Conservation (phyloP, 1,140 invertebrate genomes). For the Drosophila teissieri region DNA sequence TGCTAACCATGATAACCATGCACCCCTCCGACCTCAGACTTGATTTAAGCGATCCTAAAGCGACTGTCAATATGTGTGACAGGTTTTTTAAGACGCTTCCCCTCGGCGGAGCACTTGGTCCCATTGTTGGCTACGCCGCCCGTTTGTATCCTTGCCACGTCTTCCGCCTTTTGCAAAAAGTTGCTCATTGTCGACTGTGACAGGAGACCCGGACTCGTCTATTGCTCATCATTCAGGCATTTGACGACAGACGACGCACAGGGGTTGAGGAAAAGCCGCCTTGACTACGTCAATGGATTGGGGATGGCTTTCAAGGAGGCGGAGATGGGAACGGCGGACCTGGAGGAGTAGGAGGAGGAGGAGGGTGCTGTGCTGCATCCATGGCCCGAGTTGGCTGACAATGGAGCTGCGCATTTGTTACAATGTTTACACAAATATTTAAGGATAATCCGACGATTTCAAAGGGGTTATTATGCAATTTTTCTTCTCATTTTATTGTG, state of each 20-base stretch:
- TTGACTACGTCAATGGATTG: slow-evolving; percentile 46
- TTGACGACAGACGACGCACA: slow-evolving; percentile 40
- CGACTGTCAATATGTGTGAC: slow-evolving; percentile 60
- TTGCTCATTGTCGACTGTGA: slow-evolving; percentile 78
- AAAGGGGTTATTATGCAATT: slow-evolving; percentile 84
- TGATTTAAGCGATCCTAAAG: slow-evolving; percentile 56
- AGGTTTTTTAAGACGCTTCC: slow-evolving; percentile 56
- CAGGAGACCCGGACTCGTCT: slow-evolving; percentile 57
- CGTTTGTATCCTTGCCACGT: slow-evolving; percentile 31
- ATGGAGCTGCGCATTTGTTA: slow-evolving; percentile 82
- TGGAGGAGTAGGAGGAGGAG: neutral
- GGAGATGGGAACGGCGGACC: neutral
- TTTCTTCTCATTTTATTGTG: slow-evolving; percentile 81
- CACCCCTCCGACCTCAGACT: slow-evolving; percentile 30
- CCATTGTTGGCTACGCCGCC: slow-evolving; percentile 65
- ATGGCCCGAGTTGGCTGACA: slow-evolving; percentile 57
- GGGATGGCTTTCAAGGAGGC: slow-evolving; percentile 9
- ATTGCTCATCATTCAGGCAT: slow-evolving; percentile 81
- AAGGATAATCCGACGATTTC: slow-evolving; percentile 84
- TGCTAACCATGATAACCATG: slow-evolving; percentile 37
- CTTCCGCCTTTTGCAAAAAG: slow-evolving; percentile 47
- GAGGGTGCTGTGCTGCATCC: slow-evolving; percentile 23
- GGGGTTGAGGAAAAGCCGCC: slow-evolving; percentile 22
- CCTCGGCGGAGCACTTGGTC: slow-evolving; percentile 44
- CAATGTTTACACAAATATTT: slow-evolving; percentile 84